Evolutionary conservation across 2,113 vertebrate genomes (phyloP).

Genomic region (Podilymbus podiceps): DNA sequence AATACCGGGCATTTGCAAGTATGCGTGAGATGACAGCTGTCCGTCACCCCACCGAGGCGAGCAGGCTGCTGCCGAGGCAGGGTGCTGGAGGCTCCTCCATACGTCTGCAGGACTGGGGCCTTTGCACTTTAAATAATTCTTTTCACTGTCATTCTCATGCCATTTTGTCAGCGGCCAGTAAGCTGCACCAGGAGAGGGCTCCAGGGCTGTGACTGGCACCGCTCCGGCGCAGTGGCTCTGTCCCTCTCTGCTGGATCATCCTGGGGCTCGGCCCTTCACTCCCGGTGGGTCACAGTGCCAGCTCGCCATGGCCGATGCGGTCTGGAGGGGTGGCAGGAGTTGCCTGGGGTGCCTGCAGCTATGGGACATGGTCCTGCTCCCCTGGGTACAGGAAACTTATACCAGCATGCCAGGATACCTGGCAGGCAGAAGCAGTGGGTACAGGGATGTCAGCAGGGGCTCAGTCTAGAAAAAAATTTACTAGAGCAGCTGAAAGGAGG

Average conservation of each 20-base stretch:
- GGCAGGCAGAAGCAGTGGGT: background rate
- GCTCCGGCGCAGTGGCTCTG: background rate
- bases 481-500: background rate
- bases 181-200: background rate
- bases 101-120: background rate
- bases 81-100: background rate
- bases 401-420: background rate
- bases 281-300: background rate
- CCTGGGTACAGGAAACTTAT: background rate
- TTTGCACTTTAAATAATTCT: background rate
- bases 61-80: background rate
- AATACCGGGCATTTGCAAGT: background rate
- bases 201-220: background rate
- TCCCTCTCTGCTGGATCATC: background rate
- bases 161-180: background rate
- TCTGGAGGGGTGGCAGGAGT: background rate
- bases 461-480: background rate
- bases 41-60: rapidly evolving
- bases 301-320: rapidly evolving
- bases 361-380: rapidly evolving
- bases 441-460: background rate
- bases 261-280: background rate
- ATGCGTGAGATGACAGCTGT: background rate
- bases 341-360: background rate
- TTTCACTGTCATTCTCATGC: background rate